phyloP scores from a whole-genome alignment of 2,797 vertebrate species.

The Ctenopoma multispine region DNA sequence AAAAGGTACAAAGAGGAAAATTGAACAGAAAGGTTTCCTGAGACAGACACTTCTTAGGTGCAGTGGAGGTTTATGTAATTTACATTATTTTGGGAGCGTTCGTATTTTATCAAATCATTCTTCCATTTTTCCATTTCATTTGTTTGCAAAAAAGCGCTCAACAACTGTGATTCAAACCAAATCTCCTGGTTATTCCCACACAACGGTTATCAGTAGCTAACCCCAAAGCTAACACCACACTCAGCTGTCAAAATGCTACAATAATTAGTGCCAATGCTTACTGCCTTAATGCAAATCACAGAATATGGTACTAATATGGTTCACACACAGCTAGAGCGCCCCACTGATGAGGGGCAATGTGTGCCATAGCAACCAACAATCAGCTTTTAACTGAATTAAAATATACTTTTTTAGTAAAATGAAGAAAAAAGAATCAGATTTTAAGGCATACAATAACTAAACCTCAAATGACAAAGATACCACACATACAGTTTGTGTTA shows the following conservation, averaged over 20 bases:
- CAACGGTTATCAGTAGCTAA: constrained; percentile 69
- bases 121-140: constrained; percentile 49
- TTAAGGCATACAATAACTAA: constrained; percentile 79
- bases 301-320: constrained; percentile 85
- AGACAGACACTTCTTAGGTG: constrained; percentile 61
- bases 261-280: constrained; percentile 94
- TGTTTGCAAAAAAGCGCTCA: constrained; percentile 50
- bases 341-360: constrained; percentile 81
- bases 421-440: constrained; percentile 70
- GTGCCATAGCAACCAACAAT: constrained; percentile 88
- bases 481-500: constrained; percentile 57
- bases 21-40: constrained; percentile 43
- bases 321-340: constrained; percentile 81
- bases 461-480: constrained; percentile 74
- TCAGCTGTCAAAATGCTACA: constrained; percentile 78
- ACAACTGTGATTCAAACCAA: constrained; percentile 61
- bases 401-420: constrained; percentile 79
- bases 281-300: constrained; percentile 94
- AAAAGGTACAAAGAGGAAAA: constrained; percentile 53
- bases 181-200: constrained; percentile 64
- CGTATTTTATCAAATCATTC: constrained; percentile 46
- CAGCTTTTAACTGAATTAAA: constrained; percentile 83
- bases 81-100: constrained; percentile 53
- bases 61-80: constrained; percentile 49
- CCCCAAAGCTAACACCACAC: constrained; percentile 63